These are phyloP conservation scores for Orycteropus afer DNA, from an alignment of 2,113 vertebrate species.

Conservation along the genomic window DNA sequence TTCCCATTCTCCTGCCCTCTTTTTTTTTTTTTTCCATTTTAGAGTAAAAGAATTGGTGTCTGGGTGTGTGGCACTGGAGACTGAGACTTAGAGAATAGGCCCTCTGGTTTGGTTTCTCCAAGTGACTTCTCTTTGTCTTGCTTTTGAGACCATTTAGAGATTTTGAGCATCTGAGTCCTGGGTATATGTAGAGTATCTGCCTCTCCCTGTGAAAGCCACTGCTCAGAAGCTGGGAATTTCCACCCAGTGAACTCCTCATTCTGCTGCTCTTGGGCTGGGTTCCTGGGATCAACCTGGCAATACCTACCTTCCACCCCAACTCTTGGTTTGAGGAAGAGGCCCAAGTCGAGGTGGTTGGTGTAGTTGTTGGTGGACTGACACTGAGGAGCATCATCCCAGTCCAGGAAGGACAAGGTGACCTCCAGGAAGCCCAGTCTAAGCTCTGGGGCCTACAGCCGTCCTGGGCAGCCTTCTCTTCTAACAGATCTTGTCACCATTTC, in stretches of 20 bases:
- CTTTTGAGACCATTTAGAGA: background rate
- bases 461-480: background rate
- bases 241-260: background rate
- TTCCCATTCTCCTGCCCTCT: background rate
- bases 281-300: background rate
- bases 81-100: background rate
- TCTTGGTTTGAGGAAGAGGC: background rate
- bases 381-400: background rate
- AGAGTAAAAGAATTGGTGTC: background rate
- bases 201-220: background rate
- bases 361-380: background rate
- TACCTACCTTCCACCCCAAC: background rate
- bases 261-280: background rate
- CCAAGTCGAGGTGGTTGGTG: background rate
- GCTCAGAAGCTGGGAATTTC: background rate
- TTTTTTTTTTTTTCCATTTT: background rate
- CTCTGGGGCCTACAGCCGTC: background rate
- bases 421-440: background rate
- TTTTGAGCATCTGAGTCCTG: background rate
- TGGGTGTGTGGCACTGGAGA: background rate
- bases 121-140: background rate
- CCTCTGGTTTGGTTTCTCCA: background rate
- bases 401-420: background rate
- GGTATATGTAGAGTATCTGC: background rate
- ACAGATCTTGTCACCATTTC: background rate